Conservation (phyloP, 2,888 invertebrate genomes). For the Pheosia tremula region DNA sequence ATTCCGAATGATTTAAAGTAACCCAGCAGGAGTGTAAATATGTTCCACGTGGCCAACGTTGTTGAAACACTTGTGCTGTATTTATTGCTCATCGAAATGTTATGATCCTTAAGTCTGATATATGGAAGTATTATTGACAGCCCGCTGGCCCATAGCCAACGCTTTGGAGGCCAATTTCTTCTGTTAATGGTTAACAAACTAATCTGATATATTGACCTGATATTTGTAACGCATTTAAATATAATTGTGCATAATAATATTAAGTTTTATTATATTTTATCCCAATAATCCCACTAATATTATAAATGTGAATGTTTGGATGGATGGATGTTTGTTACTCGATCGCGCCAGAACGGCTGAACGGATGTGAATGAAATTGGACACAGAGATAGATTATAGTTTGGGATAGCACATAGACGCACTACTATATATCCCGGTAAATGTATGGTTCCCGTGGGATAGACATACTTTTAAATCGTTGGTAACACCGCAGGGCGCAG, state of each 20-base stretch:
- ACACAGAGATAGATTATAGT: no score
- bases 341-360: no score
- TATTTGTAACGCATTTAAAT: not conserved
- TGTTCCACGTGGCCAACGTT: not conserved
- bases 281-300: no score
- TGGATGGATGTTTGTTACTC: no score
- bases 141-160: slow-evolving; percentile 1
- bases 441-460: no score
- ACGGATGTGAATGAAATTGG: no score
- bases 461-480: no score
- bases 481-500: no score
- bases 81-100: not conserved
- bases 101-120: not conserved
- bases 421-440: no score
- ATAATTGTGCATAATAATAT: not conserved
- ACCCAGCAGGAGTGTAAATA: not conserved
- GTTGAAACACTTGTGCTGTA: not conserved
- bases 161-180: not conserved
- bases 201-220: not conserved
- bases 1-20: not conserved
- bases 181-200: slow-evolving; percentile 2
- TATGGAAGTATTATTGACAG: slow-evolving; percentile 2
- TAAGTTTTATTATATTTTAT: no score
- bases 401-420: no score
- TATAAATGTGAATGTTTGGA: no score